phyloP scores from a whole-genome alignment of 1,140 invertebrate genomes.

The Calliphora vicina region DNA sequence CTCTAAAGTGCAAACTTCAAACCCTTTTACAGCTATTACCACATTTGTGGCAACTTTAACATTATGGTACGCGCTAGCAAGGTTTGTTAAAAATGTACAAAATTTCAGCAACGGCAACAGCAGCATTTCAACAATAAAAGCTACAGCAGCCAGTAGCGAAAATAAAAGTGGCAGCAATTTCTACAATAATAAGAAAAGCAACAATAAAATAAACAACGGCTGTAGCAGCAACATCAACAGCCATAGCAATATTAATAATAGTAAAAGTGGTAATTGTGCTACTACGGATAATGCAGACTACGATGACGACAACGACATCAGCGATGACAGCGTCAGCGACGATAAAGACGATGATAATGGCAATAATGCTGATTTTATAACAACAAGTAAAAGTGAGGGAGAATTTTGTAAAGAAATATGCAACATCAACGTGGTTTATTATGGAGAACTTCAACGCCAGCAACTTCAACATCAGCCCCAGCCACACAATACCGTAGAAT shows the following conservation, averaged over 20 bases:
- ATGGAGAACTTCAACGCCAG: not conserved
- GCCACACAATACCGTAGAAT: not conserved
- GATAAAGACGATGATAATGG: slow-evolving; percentile 4
- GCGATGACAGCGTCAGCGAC: no score
- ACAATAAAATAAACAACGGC: not conserved
- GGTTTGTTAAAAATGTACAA: slow-evolving; percentile 38
- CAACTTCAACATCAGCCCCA: not conserved
- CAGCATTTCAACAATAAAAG: not conserved
- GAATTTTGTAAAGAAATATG: not conserved
- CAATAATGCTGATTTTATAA: not conserved
- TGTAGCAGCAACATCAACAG: not conserved
- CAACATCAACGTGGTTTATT: not conserved
- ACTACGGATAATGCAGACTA: not conserved
- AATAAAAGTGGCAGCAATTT: not conserved
- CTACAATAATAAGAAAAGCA: not conserved
- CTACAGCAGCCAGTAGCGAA: not conserved
- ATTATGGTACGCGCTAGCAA: slow-evolving; percentile 10
- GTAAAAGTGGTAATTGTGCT: slow-evolving; percentile 8
- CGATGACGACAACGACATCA: not conserved
- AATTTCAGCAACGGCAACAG: slow-evolving; percentile 42
- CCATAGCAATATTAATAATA: not conserved
- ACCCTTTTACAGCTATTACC: slow-evolving; percentile 21
- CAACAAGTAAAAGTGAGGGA: not conserved
- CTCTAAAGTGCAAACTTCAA: not conserved
- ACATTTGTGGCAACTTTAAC: slow-evolving; percentile 16